Evolutionary conservation across 2,113 vertebrate species (phyloP).

Genomic region (Pomatostomus ruficeps): DNA sequence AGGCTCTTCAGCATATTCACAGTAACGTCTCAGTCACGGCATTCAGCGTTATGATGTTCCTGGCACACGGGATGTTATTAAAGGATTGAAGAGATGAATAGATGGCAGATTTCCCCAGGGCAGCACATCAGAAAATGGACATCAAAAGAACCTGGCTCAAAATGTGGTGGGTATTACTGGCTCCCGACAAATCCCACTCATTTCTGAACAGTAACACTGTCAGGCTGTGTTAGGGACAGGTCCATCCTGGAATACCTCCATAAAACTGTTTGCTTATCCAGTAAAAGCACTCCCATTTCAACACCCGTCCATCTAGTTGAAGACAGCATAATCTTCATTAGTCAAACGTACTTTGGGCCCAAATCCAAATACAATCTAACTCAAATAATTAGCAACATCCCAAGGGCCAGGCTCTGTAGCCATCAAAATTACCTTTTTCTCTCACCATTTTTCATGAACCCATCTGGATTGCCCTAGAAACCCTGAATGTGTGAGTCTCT

Average conservation of each 20-base stretch:
- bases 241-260: background rate
- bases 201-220: background rate
- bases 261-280: background rate
- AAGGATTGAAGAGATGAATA: slow-evolving; percentile 29
- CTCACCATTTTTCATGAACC: background rate
- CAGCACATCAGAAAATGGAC: slow-evolving; percentile 32
- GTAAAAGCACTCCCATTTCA: background rate
- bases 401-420: background rate
- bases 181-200: slow-evolving; percentile 11
- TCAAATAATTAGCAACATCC: background rate
- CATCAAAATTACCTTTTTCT: background rate
- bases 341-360: background rate
- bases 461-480: background rate
- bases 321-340: background rate
- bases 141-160: slow-evolving; percentile 31
- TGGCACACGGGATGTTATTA: slow-evolving; percentile 35
- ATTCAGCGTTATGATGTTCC: background rate
- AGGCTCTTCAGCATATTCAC: slow-evolving; percentile 15
- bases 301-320: background rate
- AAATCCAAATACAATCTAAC: background rate
- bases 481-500: background rate
- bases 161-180: background rate
- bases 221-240: background rate
- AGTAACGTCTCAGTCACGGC: background rate
- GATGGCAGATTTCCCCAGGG: background rate